These are phyloP conservation scores for Luidia sarsii DNA, from an alignment of 53 echinoderm and acorn worm species.

Conservation along the genomic window DNA sequence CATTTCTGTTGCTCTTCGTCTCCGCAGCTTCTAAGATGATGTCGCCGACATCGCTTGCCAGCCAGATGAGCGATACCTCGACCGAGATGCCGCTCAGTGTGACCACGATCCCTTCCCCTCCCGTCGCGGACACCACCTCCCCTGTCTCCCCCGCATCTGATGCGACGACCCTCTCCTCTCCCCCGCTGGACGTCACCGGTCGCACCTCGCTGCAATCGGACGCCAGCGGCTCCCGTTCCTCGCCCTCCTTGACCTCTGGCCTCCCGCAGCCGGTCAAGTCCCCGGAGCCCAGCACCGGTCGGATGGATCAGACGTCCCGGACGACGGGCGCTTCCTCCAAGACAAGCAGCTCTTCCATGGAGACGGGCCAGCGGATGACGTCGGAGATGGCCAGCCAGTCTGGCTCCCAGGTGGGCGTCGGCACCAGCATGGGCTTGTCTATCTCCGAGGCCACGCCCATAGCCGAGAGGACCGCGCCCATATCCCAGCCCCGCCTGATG, in stretches of 20 bases:
- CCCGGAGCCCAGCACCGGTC: not conserved
- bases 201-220: constrained; percentile 2
- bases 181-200: not conserved
- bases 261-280: not conserved
- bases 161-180: not conserved
- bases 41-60: not conserved
- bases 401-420: too few relatives aligned
- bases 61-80: not conserved
- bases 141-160: not conserved
- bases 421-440: not conserved
- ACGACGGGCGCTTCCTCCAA: not conserved
- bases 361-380: not conserved
- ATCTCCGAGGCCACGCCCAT: not conserved
- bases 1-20: not conserved
- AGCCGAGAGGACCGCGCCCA: not conserved
- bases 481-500: not conserved
- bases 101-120: constrained; percentile 9
- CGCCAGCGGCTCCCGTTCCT: constrained; percentile 9
- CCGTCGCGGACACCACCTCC: not conserved
- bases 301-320: not conserved
- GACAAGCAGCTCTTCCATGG: not conserved
- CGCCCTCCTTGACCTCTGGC: not conserved
- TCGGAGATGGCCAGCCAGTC: not conserved
- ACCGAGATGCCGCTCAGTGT: not conserved
- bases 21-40: constrained; percentile 26